Conservation (phyloP, 2,113 vertebrate species). For the Ochotona princeps region DNA sequence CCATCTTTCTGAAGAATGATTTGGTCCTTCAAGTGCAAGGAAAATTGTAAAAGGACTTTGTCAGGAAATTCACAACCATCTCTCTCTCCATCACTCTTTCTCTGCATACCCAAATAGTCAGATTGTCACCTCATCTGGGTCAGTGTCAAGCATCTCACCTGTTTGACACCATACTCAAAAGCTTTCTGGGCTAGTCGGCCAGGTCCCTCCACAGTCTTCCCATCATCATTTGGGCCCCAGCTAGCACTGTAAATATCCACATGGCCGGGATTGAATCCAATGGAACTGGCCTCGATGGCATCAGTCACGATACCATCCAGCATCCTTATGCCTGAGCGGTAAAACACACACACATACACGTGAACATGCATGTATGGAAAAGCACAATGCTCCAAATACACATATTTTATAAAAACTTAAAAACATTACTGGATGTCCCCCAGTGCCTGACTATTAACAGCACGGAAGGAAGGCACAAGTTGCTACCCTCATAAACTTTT, state of each 20-base stretch:
- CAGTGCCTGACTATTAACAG: not conserved
- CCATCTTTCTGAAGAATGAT: not conserved
- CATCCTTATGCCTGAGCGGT: conserved; percentile 94
- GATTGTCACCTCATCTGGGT: not conserved
- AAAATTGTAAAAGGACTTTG: not conserved
- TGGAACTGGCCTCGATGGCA: conserved; percentile 98
- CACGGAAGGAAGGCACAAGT: not conserved
- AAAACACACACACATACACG: not conserved
- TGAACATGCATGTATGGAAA: not conserved
- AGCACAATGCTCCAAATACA: not conserved
- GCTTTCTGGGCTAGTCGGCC: conserved; percentile 97
- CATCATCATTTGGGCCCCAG: conserved; percentile 99
- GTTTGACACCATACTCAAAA: conserved; percentile 97
- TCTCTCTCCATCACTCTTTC: not conserved
- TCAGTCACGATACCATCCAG: conserved; percentile 98
- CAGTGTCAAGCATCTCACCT: conserved; percentile 84
- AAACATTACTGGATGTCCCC: not conserved
- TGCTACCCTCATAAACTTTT: not conserved
- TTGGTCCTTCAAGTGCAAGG: not conserved
- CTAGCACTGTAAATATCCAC: conserved; percentile 99
- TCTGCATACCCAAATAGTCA: not conserved
- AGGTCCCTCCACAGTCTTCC: conserved; percentile 98
- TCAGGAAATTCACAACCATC: not conserved
- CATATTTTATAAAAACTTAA: not conserved
- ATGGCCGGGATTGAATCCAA: conserved; percentile 96